These are phyloP conservation scores for Parus major DNA, from an alignment of 2,113 vertebrate genomes.

Conservation along the genomic window DNA sequence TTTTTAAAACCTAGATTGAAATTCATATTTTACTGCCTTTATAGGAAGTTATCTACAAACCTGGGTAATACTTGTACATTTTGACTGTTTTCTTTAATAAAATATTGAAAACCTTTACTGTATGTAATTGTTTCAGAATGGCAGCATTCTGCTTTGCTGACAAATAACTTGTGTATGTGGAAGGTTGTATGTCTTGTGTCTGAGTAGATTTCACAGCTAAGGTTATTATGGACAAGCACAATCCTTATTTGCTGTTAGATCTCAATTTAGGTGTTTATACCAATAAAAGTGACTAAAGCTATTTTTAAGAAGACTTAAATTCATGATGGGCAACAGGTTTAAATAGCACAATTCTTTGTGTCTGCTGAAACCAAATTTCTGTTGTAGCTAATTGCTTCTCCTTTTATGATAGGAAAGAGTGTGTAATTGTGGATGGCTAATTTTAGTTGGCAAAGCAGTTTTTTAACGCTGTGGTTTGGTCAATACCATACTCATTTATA, in stretches of 20 bases:
- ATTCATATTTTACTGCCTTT: slow-evolving; percentile 74
- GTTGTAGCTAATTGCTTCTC: slow-evolving; percentile 27
- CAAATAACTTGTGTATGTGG: slow-evolving; percentile 71
- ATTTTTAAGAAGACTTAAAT: slow-evolving; percentile 68
- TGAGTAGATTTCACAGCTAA: slow-evolving; percentile 48
- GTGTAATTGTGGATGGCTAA: slow-evolving; percentile 11
- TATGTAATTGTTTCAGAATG: slow-evolving; percentile 74
- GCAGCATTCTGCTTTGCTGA: slow-evolving; percentile 72
- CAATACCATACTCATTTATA: slow-evolving; percentile 2
- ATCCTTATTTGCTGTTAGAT: slow-evolving; percentile 59
- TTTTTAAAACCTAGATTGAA: slow-evolving; percentile 69
- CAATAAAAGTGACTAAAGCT: slow-evolving; percentile 67
- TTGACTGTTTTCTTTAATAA: slow-evolving; percentile 79
- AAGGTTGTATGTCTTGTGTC: slow-evolving; percentile 72
- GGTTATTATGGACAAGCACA: slow-evolving; percentile 71
- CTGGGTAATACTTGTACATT: slow-evolving; percentile 71
- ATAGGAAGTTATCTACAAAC: slow-evolving; percentile 66
- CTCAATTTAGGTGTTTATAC: slow-evolving; percentile 66
- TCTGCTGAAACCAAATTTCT: slow-evolving; percentile 53
- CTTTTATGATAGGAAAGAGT: slow-evolving; percentile 42
- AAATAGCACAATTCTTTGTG: slow-evolving; percentile 54
- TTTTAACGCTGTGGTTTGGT: slow-evolving; percentile 52
- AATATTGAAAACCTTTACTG: slow-evolving; percentile 72
- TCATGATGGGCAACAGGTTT: slow-evolving; percentile 60
- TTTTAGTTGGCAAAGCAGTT: slow-evolving; percentile 58